phyloP scores from a whole-genome alignment of 2,888 invertebrate species.

The Actias luna region DNA sequence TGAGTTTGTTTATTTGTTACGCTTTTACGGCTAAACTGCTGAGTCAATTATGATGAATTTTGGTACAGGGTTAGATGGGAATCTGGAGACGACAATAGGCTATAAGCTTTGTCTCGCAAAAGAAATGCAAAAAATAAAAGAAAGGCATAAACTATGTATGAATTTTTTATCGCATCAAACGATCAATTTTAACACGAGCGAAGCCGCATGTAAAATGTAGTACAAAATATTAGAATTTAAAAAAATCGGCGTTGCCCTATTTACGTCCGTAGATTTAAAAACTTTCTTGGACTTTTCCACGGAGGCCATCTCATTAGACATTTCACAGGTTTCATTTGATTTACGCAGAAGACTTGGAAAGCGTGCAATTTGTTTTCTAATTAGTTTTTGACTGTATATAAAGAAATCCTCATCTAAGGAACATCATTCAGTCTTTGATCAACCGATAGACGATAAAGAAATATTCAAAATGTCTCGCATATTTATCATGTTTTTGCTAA shows the following conservation, averaged over 20 bases:
- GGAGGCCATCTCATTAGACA: constrained; percentile 28
- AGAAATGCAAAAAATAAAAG: too few relatives aligned
- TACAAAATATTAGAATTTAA: neutral
- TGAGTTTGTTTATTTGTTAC: too few relatives aligned
- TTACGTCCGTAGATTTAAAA: neutral
- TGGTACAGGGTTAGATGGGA: too few relatives aligned
- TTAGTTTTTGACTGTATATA: constrained; percentile 14
- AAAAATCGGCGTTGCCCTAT: neutral
- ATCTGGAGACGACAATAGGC: too few relatives aligned
- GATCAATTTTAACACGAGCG: too few relatives aligned
- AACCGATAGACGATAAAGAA: neutral
- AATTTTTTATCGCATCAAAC: too few relatives aligned
- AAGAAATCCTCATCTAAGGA: neutral
- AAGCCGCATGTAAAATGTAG: too few relatives aligned
- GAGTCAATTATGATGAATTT: too few relatives aligned
- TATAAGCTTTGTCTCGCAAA: too few relatives aligned
- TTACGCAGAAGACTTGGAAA: constrained; percentile 41
- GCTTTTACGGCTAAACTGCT: too few relatives aligned
- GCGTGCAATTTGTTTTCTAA: constrained; percentile 18
- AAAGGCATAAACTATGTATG: too few relatives aligned
- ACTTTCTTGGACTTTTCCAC: neutral
- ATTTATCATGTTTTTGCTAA: constrained; percentile 34
- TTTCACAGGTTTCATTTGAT: constrained; percentile 57
- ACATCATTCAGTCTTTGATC: constrained; percentile 22
- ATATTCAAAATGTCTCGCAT: constrained; percentile 42